phyloP scores from a whole-genome alignment of 64 coral and sea anemone species.

The Stichodactyla helianthus region DNA sequence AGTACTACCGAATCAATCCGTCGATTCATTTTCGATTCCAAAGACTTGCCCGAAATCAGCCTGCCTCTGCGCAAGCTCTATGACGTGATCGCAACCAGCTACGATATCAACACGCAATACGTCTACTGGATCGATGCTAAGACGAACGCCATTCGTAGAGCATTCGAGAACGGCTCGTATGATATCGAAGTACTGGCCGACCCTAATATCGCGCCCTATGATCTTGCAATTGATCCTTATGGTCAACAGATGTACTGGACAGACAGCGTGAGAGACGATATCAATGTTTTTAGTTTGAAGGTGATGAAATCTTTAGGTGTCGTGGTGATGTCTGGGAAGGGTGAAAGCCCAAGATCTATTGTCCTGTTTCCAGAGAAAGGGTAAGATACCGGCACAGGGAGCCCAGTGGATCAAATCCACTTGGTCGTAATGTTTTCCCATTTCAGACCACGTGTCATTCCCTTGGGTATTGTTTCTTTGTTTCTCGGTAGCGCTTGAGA shows the following conservation, averaged over 20 bases:
- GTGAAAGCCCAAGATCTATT: conserved; percentile 60
- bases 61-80: conserved; percentile 47
- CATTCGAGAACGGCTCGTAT: conserved; percentile 59
- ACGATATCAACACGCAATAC: conserved; percentile 68
- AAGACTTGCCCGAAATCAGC: conserved; percentile 63
- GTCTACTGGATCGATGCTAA: conserved; percentile 77
- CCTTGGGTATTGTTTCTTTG: no score
- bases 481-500: no score
- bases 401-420: no score
- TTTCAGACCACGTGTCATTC: no score
- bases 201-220: conserved; percentile 41
- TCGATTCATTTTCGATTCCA: conserved; percentile 60
- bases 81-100: conserved; percentile 66
- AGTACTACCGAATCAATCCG: conserved; percentile 57
- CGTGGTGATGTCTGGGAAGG: conserved; percentile 24
- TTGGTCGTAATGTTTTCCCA: no score
- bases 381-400: conserved; percentile 5
- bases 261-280: conserved; percentile 51
- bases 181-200: not conserved
- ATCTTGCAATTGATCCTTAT: conserved; percentile 82
- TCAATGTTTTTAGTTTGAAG: conserved; percentile 79
- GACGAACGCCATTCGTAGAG: conserved; percentile 41
- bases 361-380: conserved; percentile 78
- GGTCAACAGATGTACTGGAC: conserved; percentile 87
- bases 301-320: conserved; percentile 33